Evolutionary conservation across 2,113 vertebrate genomes (phyloP), one percentile per base, ranked within the genome.

Genomic region (Motacilla alba): DNA sequence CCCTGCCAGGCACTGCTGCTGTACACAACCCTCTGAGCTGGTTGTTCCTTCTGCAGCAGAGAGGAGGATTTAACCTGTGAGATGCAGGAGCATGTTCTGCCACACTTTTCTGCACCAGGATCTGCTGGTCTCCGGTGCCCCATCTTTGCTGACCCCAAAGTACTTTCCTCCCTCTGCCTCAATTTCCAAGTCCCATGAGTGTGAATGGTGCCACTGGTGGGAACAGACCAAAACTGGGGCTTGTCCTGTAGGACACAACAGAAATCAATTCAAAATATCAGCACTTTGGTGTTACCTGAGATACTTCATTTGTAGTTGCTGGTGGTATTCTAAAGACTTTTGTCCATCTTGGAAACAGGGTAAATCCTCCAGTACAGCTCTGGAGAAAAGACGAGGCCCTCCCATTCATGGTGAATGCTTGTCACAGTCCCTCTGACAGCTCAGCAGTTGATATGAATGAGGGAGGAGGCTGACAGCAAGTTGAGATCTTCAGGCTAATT

Each of bases 401-500:
- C 22, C 4, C 31, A 39, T n/a, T 24, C 21, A 24, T 17, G 1
- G 12, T 66, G 23, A 94, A 77, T 53, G 37, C 83, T 74, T 19
- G 15, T 49, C 90, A 56, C 41, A 63, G 55, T 13, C 76, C 46
- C 30, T 37, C 33, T 41, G 55, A 56, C 72, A 52, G 49, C 50
- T 44, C 58, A 49, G 66, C 23, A 7, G 55, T 83, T 73, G n/a
- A 16, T 77, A 21, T 9, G 69, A 94, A 60, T 43, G 59, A 60
- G 22, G 73, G 33, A 46, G 60, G 39, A 72, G 90, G 87, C 63
- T 47, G 66, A 47, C 14, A 75, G 62, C 59, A 84, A 90, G 76
- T 84, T 49, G 35, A 69, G 52, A 35, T 92, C 86, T 84, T 86
- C 24, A 58, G 83, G 86, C 41, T 89, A 80, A 97, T 95, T 93